Percentiles rank a stretch among this genome's conserved stretches.
phyloP scores from a whole-genome alignment of 2,113 vertebrate genomes.

The Actenoides hombroni region DNA sequence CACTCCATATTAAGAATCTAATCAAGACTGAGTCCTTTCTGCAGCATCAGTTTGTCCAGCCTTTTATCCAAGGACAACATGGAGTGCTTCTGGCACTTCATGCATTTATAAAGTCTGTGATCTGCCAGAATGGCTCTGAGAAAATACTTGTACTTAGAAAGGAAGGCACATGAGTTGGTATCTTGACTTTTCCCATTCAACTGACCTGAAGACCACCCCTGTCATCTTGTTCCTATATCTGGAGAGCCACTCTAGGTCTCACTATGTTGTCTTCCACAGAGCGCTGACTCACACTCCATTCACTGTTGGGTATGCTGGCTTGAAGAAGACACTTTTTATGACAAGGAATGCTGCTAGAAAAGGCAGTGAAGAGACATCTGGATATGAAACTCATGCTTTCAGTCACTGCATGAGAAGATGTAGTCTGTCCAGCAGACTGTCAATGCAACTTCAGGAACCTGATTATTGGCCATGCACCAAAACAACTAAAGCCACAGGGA shows the following conservation, averaged over 20 bases:
- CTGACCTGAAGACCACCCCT: neutral
- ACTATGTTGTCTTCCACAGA: neutral
- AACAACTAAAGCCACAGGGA: neutral
- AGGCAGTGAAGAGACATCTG: neutral
- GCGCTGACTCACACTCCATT: rapidly evolving
- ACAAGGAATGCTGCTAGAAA: neutral
- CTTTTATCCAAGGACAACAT: neutral
- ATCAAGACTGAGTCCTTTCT: neutral
- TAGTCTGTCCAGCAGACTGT: neutral
- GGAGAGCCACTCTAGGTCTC: neutral
- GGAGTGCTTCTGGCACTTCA: neutral
- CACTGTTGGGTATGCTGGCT: rapidly evolving
- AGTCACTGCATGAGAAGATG: neutral
- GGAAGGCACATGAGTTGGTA: neutral
- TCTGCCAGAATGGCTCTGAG: neutral
- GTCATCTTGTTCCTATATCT: neutral
- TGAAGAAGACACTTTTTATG: neutral
- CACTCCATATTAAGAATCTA: neutral
- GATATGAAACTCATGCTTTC: neutral
- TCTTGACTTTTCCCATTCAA: neutral
- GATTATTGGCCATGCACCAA: neutral
- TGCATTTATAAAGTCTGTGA: neutral
- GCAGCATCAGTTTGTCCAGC: neutral
- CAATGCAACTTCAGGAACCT: neutral
- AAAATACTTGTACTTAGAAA: neutral